These are phyloP conservation scores for Ammospiza caudacuta DNA, from an alignment of 2,113 vertebrate species.

Conservation along the genomic window DNA sequence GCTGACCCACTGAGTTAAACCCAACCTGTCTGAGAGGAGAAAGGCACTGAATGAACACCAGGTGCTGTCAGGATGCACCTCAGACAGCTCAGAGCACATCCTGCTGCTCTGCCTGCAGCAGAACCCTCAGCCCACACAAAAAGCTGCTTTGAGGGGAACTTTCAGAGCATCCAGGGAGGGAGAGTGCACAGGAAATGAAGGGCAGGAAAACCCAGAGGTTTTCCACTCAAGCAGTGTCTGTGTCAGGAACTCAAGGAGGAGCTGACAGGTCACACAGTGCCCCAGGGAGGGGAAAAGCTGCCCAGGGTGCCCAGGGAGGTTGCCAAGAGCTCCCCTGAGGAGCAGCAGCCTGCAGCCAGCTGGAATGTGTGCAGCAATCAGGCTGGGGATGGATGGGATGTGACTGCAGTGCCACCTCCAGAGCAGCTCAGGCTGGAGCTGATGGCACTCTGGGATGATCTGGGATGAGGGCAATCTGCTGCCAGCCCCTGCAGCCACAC, in stretches of 20 bases:
- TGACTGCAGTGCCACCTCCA: background rate
- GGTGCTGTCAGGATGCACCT: accelerated
- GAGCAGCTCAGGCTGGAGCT: background rate
- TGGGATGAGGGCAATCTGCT: background rate
- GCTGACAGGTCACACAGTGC: background rate
- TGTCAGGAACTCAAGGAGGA: background rate
- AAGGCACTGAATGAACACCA: background rate
- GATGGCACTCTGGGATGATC: background rate
- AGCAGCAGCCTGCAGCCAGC: background rate
- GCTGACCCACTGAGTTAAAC: background rate
- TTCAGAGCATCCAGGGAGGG: background rate
- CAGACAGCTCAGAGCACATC: background rate
- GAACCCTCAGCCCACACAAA: background rate
- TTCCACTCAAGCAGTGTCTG: background rate
- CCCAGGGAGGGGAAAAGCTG: background rate
- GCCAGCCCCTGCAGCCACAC: background rate
- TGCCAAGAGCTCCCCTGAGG: background rate
- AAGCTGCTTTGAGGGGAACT: background rate
- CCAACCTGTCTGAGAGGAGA: background rate
- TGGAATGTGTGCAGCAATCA: accelerated
- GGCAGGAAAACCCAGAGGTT: background rate
- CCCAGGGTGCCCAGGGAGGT: background rate
- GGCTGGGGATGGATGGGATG: background rate
- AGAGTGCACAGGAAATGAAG: accelerated
- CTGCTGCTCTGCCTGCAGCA: background rate